Percentiles rank a stretch among this genome's conserved stretches.
Evolutionary conservation across 2,888 invertebrate species (phyloP).

Genomic region (Rhogogaster chlorosoma): DNA sequence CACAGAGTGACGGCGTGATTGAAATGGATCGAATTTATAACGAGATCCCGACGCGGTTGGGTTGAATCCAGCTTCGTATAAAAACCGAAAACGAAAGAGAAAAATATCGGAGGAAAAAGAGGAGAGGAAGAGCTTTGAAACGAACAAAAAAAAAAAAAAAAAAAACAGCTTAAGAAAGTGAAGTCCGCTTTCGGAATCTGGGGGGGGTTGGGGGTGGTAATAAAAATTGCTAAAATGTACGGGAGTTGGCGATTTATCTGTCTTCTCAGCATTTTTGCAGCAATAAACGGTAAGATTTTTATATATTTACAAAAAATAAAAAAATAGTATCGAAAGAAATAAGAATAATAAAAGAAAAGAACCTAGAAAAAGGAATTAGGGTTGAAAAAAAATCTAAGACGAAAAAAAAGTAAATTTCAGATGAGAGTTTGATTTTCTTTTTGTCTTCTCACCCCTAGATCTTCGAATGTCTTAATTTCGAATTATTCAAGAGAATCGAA

Average conservation of each 20-base stretch:
- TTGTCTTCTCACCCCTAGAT: too few relatives aligned
- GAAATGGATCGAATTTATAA: not conserved
- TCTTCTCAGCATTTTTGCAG: constrained; percentile 42
- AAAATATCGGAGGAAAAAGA: not conserved
- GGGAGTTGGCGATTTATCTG: constrained; percentile 31
- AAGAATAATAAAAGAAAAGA: not conserved
- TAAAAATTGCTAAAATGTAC: constrained; percentile 32
- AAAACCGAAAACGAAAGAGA: not conserved
- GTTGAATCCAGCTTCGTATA: not conserved
- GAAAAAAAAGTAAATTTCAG: too few relatives aligned
- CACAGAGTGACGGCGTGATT: not conserved
- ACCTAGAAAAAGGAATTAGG: not conserved
- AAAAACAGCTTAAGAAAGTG: not conserved
- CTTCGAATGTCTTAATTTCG: too few relatives aligned
- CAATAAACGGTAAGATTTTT: constrained; percentile 41
- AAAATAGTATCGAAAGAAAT: not conserved
- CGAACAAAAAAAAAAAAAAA: not conserved
- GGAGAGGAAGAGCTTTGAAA: not conserved
- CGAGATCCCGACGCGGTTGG: not conserved
- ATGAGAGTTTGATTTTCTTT: too few relatives aligned
- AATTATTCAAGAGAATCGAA: too few relatives aligned
- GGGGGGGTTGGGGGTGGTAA: not conserved
- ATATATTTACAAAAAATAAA: not conserved
- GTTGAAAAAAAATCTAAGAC: too few relatives aligned
- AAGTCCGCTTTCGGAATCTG: not conserved